Conservation (phyloP, 2,888 invertebrate genomes). For the Linnaemya vulpina region DNA sequence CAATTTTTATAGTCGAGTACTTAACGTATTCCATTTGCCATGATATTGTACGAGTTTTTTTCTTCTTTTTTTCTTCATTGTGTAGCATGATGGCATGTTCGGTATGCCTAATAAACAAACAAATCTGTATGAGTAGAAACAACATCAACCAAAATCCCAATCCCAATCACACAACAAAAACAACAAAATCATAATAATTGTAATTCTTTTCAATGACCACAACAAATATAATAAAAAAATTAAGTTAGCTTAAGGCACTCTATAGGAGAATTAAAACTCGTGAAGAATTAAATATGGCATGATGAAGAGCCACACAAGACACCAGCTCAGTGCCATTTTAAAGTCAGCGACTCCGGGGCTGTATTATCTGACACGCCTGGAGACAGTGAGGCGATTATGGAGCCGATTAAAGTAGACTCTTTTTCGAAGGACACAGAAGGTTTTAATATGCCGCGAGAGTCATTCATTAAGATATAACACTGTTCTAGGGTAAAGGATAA, state of each 20-base stretch:
- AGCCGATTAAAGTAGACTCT: no score
- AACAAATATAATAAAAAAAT: no score
- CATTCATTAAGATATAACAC: no score
- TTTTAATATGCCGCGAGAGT: no score
- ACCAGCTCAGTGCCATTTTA: no score
- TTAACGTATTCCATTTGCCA: conserved; percentile 32
- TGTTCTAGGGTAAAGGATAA: no score
- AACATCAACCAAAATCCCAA: conserved; percentile 32
- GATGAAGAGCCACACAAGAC: no score
- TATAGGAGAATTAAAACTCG: neutral
- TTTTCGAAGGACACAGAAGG: no score
- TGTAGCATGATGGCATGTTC: conserved; percentile 50
- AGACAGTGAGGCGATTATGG: no score
- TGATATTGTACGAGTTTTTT: conserved; percentile 6
- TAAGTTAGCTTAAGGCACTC: neutral
- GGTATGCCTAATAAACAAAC: conserved; percentile 68
- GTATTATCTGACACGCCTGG: no score
- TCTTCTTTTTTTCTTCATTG: neutral
- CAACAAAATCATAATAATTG: conserved; percentile 65
- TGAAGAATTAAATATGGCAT: neutral
- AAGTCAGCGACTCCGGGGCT: no score
- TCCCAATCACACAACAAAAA: neutral
- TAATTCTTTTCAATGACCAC: conserved; percentile 65
- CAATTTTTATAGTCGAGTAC: conserved; percentile 26
- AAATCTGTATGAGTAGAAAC: conserved; percentile 52